phyloP scores from a whole-genome alignment of 2,113 vertebrate species.

The Triplophysa dalaica region DNA sequence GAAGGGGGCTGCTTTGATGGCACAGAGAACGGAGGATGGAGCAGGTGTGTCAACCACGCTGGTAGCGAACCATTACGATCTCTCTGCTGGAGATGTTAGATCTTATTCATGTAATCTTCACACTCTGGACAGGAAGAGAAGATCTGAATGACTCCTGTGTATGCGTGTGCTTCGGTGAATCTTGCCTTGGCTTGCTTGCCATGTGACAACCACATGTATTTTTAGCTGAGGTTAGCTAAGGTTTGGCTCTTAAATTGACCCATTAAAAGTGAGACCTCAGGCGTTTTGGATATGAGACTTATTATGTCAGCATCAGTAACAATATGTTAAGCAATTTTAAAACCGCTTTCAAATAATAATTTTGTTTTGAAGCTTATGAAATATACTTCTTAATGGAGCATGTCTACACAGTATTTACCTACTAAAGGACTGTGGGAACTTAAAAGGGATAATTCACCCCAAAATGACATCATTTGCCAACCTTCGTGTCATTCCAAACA shows the following conservation, averaged over 20 bases:
- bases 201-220: not conserved
- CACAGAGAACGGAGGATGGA: slow-evolving; percentile 20
- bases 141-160: slow-evolving; percentile 2
- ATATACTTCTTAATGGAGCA: no score
- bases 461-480: no score
- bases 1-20: slow-evolving; percentile 31
- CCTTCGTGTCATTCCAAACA: no score
- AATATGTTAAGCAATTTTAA: no score
- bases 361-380: no score
- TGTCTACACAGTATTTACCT: no score
- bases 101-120: slow-evolving; percentile 50
- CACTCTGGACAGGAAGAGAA: slow-evolving; percentile 36
- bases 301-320: no score
- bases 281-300: no score
- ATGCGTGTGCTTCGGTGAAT: not conserved
- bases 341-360: no score
- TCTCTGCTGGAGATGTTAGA: slow-evolving; percentile 45
- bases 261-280: not conserved
- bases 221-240: not conserved
- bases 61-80: slow-evolving; percentile 49
- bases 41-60: slow-evolving; percentile 47
- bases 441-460: no score
- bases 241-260: not conserved
- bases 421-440: no score
- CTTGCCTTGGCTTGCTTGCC: not conserved